Evolutionary conservation across 2,113 vertebrate genomes (phyloP).

Genomic region (Etheostoma cragini): DNA sequence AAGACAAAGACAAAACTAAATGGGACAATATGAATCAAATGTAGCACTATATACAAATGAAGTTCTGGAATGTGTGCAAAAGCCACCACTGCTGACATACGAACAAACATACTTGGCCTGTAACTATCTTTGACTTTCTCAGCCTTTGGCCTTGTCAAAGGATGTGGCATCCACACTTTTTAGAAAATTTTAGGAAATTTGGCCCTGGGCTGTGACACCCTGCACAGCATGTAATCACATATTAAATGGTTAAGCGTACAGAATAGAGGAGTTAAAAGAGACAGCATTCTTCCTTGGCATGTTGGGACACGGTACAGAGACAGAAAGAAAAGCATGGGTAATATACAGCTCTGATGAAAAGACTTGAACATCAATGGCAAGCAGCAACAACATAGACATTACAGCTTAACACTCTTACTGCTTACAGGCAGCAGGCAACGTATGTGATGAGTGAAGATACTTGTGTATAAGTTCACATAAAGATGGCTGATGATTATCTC

Average conservation of each 20-base stretch:
- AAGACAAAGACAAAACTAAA: too few species aligned
- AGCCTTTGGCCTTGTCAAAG: conserved; percentile 26
- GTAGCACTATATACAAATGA: too few species aligned
- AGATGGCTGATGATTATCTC: conserved; percentile 29
- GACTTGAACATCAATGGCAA: conserved; percentile 27
- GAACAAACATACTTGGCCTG: not conserved
- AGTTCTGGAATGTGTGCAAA: too few species aligned
- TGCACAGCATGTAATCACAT: conserved; percentile 60
- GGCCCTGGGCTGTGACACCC: conserved; percentile 37
- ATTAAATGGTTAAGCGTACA: conserved; percentile 67
- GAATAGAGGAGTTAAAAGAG: conserved; percentile 57
- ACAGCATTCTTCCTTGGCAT: conserved; percentile 69
- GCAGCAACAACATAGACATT: conserved; percentile 18
- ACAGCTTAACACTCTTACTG: conserved; percentile 33
- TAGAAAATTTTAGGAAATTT: conserved; percentile 34
- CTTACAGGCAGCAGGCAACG: not conserved
- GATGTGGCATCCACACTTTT: conserved; percentile 34
- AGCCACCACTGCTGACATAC: not conserved
- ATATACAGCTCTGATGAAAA: conserved; percentile 37
- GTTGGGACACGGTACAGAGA: conserved; percentile 58
- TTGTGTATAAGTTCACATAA: conserved; percentile 15
- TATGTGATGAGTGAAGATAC: conserved; percentile 32
- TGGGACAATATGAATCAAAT: too few species aligned
- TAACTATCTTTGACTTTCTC: conserved; percentile 16
- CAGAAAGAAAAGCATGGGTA: conserved; percentile 50